phyloP scores from a whole-genome alignment of 1,140 invertebrate species.

The Notospermus geniculatus region DNA sequence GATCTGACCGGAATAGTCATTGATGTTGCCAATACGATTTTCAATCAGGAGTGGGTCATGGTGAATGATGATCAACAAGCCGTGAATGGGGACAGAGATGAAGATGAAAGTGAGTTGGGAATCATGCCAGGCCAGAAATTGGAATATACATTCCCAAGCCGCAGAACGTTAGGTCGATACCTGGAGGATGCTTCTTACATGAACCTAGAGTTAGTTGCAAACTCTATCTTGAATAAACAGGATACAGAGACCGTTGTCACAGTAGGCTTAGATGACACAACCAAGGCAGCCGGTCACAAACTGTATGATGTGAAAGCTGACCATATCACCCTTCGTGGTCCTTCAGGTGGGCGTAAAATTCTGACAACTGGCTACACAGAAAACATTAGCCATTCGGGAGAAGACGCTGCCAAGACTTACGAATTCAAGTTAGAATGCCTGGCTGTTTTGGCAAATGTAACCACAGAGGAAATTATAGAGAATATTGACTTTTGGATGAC shows the following conservation, averaged over 20 bases:
- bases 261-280: constrained; percentile 4
- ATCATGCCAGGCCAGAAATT: not conserved
- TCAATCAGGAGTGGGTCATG: not conserved
- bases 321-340: not conserved
- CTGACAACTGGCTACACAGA: not conserved
- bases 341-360: not conserved
- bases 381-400: not conserved
- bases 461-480: too few relatives aligned
- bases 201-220: not conserved
- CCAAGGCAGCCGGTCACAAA: not conserved
- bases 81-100: not conserved
- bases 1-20: not conserved
- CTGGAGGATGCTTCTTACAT: not conserved
- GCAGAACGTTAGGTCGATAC: not conserved
- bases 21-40: not conserved
- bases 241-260: constrained; percentile 2
- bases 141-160: not conserved
- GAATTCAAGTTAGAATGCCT: too few relatives aligned
- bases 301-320: not conserved
- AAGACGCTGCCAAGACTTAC: too few relatives aligned
- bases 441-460: too few relatives aligned
- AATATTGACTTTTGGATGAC: too few relatives aligned
- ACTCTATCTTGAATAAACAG: not conserved
- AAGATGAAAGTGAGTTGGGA: not conserved
- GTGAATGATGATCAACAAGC: too few relatives aligned